These are phyloP conservation scores for Halichondria panicea DNA, from an alignment of 37 sponge, comb jelly and placozoan species.

Conservation along the genomic window DNA sequence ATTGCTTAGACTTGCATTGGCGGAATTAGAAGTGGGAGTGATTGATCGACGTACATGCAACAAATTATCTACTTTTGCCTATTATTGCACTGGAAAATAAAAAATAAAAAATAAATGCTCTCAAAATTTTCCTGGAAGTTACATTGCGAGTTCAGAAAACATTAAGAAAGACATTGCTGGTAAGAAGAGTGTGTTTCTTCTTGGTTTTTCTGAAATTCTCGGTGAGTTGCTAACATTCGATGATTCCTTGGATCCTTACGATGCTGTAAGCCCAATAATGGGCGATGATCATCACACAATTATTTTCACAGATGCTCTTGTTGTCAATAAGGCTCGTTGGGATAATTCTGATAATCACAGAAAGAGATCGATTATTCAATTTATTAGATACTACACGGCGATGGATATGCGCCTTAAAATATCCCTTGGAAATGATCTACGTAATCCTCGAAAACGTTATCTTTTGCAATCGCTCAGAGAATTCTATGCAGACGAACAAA, in stretches of 20 bases:
- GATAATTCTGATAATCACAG: conserved; percentile 15
- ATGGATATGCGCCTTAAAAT: background rate
- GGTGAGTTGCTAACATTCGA: background rate
- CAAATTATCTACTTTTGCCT: background rate
- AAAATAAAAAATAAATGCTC: conserved; percentile 1
- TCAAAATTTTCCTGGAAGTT: conserved; percentile 17
- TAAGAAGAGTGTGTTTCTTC: background rate
- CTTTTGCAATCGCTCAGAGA: background rate
- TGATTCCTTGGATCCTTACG: conserved; percentile 2
- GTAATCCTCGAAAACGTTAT: conserved; percentile 22
- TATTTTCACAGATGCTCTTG: conserved; percentile 41
- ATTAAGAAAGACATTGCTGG: background rate
- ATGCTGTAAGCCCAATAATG: conserved; percentile 15
- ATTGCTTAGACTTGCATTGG: conserved; percentile 7
- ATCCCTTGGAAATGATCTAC: conserved; percentile 15
- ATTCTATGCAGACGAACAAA: conserved; percentile 2
- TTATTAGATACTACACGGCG: conserved; percentile 1
- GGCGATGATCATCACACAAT: conserved; percentile 12
- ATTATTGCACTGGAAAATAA: background rate
- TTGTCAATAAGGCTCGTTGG: conserved; percentile 26
- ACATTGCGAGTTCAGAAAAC: background rate
- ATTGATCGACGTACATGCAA: background rate
- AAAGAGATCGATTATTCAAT: conserved; percentile 15
- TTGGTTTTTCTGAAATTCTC: conserved; percentile 47
- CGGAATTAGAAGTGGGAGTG: conserved; percentile 6